These are phyloP conservation scores for Sprattus sprattus DNA, from an alignment of 2,113 vertebrate genomes.

Conservation along the genomic window DNA sequence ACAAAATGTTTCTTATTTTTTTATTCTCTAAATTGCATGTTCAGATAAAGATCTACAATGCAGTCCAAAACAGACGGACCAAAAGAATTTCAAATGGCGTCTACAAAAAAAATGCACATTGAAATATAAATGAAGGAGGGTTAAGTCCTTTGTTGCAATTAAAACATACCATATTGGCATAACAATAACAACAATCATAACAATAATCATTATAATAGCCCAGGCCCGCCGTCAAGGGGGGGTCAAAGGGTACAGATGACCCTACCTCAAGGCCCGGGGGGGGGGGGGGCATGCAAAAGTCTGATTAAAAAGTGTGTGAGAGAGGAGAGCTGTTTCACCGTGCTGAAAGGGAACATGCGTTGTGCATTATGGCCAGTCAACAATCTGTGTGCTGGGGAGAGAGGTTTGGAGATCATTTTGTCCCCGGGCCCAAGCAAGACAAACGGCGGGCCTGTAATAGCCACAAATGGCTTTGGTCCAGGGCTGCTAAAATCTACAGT, in stretches of 20 bases:
- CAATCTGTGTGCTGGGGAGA: too few species aligned
- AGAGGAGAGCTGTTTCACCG: too few species aligned
- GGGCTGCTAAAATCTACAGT: slow-evolving; percentile 94
- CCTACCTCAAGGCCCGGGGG: too few species aligned
- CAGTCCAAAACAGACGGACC: slow-evolving; percentile 68
- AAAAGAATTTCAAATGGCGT: too few species aligned
- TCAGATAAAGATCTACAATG: slow-evolving; percentile 77
- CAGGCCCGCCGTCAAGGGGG: too few species aligned
- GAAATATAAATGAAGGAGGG: slow-evolving; percentile 72
- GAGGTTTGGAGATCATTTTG: too few species aligned
- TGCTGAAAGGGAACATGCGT: too few species aligned
- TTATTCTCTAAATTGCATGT: slow-evolving; percentile 74
- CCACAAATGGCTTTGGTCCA: slow-evolving; percentile 85
- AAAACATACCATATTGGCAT: slow-evolving; percentile 75
- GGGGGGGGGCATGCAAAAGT: too few species aligned
- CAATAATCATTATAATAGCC: slow-evolving; percentile 59
- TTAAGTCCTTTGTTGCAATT: slow-evolving; percentile 64
- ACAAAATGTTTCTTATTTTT: slow-evolving; percentile 78
- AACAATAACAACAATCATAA: slow-evolving; percentile 63
- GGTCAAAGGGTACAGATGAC: too few species aligned
- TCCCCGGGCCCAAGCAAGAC: too few species aligned
- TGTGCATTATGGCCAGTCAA: too few species aligned
- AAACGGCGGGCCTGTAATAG: slow-evolving; percentile 38
- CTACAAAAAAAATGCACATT: slow-evolving; percentile 61
- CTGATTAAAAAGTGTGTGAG: too few species aligned